Percentiles rank a stretch among this genome's conserved stretches.
These are phyloP conservation scores for Pararge aegeria DNA, from an alignment of 1,140 invertebrate genomes.

Conservation along the genomic window DNA sequence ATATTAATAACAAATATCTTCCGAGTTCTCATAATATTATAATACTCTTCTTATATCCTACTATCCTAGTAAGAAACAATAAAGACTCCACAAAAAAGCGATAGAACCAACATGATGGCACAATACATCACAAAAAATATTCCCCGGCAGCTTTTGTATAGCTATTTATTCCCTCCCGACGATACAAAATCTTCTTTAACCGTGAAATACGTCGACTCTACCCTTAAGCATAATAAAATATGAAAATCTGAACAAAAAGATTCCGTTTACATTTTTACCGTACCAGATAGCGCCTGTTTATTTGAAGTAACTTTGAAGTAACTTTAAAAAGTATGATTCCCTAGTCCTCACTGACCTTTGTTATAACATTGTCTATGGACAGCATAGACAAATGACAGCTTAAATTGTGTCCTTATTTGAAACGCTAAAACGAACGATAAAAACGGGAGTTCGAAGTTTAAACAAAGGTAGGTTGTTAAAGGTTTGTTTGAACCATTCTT, in stretches of 20 bases:
- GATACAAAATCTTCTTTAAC: conserved; percentile 27
- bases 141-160: conserved; percentile 15
- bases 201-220: conserved; percentile 26
- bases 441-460: no score
- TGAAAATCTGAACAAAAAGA: conserved; percentile 29
- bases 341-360: background rate
- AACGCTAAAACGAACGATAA: no score
- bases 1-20: no score
- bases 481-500: no score
- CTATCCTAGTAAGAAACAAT: background rate
- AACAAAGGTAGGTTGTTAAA: no score
- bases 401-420: no score
- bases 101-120: conserved; percentile 7
- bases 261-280: conserved; percentile 14
- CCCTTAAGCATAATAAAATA: conserved; percentile 30
- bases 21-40: no score
- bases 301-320: background rate
- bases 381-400: no score
- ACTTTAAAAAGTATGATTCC: no score
- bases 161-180: conserved; percentile 21
- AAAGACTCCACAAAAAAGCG: conserved; percentile 1
- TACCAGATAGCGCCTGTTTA: background rate
- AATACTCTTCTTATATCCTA: background rate
- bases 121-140: conserved; percentile 21
- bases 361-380: no score